phyloP scores from a whole-genome alignment of 2,888 invertebrate genomes.

The Phrixothrix hirtus region DNA sequence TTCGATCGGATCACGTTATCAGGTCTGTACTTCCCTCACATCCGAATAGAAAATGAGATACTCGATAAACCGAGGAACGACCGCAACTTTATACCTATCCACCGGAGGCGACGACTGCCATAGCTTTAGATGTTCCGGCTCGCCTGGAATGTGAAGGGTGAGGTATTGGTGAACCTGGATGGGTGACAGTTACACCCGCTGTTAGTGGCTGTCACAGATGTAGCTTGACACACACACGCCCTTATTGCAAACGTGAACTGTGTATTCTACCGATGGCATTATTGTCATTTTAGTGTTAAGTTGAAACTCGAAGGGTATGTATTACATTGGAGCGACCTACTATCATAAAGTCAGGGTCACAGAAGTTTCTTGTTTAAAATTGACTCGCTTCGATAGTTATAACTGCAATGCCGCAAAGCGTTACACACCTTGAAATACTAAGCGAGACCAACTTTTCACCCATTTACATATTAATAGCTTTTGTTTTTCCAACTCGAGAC shows the following conservation, averaged over 20 bases:
- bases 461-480: slow-evolving; percentile 18
- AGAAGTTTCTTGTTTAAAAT: slow-evolving; percentile 11
- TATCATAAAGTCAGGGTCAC: slow-evolving; percentile 5
- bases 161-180: slow-evolving; percentile 24
- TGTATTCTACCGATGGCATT: slow-evolving; percentile 15
- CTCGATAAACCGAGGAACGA: slow-evolving; percentile 29
- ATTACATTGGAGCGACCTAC: slow-evolving; percentile 4
- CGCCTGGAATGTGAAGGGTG: slow-evolving; percentile 29
- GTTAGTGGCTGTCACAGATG: slow-evolving; percentile 32
- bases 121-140: slow-evolving; percentile 30
- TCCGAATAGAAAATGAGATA: slow-evolving; percentile 30
- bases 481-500: slow-evolving; percentile 12
- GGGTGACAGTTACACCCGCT: slow-evolving; percentile 29
- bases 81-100: slow-evolving; percentile 32
- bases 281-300: slow-evolving; percentile 21
- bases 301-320: slow-evolving; percentile 13
- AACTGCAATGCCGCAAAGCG: slow-evolving; percentile 12
- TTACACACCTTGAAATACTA: slow-evolving; percentile 8
- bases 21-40: slow-evolving; percentile 16
- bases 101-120: slow-evolving; percentile 28
- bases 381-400: slow-evolving; percentile 17
- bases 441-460: slow-evolving; percentile 2
- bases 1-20: slow-evolving; percentile 24
- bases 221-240: slow-evolving; percentile 30
- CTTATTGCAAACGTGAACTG: slow-evolving; percentile 33